Evolutionary conservation across 1,140 invertebrate genomes (phyloP).

Genomic region (Hesperophylax magnus): DNA sequence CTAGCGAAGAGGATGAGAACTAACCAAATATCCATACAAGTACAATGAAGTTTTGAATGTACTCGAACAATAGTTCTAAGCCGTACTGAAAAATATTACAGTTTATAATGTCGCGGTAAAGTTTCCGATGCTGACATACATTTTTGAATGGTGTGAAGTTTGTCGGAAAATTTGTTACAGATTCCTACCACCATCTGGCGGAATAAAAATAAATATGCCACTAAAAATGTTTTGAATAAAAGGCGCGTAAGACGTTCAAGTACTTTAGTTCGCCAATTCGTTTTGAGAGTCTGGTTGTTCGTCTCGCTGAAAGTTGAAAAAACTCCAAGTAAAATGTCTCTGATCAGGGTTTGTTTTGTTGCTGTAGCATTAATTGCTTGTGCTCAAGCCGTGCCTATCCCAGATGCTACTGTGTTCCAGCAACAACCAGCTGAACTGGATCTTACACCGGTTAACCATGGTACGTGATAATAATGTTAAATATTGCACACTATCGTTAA

Average conservation of each 20-base stretch:
- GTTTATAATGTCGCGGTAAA: no score
- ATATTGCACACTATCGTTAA: neutral
- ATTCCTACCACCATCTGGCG: conserved; percentile 13
- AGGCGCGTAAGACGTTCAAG: conserved; percentile 14
- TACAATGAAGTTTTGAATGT: no score
- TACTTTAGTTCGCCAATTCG: neutral
- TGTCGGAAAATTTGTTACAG: neutral
- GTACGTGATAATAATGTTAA: neutral
- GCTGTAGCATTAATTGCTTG: conserved; percentile 27
- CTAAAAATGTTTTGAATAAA: conserved; percentile 21
- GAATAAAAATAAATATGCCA: neutral
- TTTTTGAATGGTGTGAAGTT: no score
- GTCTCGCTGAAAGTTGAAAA: neutral
- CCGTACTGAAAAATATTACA: no score
- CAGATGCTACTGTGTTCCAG: conserved; percentile 24
- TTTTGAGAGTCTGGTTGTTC: neutral
- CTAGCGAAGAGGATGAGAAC: no score
- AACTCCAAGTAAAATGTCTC: conserved; percentile 7
- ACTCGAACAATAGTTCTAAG: no score
- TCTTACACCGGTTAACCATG: neutral
- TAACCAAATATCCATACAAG: no score
- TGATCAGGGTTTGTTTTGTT: conserved; percentile 25
- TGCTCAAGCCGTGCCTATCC: conserved; percentile 37
- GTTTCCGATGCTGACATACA: no score
- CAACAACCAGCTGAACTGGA: neutral